phyloP scores from a whole-genome alignment of 30 jellyfish, hydroid and myxozoan species.

The Phacellophora camtschatica region DNA sequence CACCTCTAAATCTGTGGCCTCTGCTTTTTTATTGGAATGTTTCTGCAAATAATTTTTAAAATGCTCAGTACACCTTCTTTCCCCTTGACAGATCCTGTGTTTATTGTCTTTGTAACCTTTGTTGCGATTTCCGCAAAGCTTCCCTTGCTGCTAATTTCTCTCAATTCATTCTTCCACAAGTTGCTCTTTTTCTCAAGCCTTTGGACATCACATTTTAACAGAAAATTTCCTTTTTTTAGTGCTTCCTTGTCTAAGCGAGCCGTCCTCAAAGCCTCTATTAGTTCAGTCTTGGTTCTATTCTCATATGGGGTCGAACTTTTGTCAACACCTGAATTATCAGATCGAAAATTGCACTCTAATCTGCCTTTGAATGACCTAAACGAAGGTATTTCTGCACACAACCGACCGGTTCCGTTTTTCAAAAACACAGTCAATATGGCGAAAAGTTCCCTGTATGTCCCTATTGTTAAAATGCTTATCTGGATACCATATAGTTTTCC shows the following conservation, averaged over 20 bases:
- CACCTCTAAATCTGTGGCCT: conserved; percentile 22
- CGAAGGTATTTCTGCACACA: not conserved
- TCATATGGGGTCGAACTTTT: not conserved
- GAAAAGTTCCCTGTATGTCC: not conserved
- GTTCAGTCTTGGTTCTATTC: not conserved
- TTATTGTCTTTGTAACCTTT: not conserved
- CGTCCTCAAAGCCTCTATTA: not conserved
- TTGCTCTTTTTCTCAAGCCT: not conserved
- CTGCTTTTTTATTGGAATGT: not conserved
- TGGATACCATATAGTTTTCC: conserved; percentile 3
- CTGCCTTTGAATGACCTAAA: conserved; percentile 10
- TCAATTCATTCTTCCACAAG: conserved; percentile 11
- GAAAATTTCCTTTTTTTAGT: not conserved
- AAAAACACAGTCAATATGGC: conserved; percentile 19
- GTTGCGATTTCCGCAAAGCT: conserved; percentile 19
- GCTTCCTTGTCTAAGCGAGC: not conserved
- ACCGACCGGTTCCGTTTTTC: not conserved
- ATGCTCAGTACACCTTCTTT: conserved; percentile 11
- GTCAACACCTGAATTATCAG: not conserved
- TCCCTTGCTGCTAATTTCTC: conserved; percentile 5
- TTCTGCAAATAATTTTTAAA: not conserved
- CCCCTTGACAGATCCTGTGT: not conserved
- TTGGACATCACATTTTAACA: conserved; percentile 17
- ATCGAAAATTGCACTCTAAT: not conserved
- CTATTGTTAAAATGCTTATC: conserved; percentile 1